phyloP scores from a whole-genome alignment of 1,140 invertebrate species.

The Diabrotica undecimpunctata region DNA sequence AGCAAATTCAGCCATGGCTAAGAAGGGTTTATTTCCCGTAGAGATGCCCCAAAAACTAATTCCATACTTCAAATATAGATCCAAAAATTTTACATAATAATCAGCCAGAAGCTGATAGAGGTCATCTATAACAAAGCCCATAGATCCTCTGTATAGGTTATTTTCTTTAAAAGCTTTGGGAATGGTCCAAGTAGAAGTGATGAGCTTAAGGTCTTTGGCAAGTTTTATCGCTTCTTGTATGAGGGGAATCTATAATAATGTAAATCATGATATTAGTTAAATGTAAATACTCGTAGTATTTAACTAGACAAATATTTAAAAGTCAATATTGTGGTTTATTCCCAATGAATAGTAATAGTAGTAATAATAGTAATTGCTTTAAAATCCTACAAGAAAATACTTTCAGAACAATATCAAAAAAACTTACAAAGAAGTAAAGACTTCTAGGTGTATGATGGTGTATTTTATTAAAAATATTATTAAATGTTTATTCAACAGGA shows the following conservation, averaged over 20 bases:
- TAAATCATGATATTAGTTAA: too few species aligned
- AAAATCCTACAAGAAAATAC: too few species aligned
- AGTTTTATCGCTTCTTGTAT: not conserved
- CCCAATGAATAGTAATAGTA: too few species aligned
- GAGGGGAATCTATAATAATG: not conserved
- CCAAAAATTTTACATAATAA: constrained; percentile 45
- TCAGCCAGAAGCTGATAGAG: constrained; percentile 60
- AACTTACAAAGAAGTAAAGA: too few species aligned
- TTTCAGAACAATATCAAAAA: too few species aligned
- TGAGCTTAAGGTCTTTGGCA: constrained; percentile 43
- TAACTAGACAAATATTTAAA: too few species aligned
- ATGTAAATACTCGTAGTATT: too few species aligned
- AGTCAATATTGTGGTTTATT: too few species aligned
- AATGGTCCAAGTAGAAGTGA: constrained; percentile 75
- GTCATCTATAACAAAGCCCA: constrained; percentile 55
- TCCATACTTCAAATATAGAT: constrained; percentile 39
- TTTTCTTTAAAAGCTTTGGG: constrained; percentile 93
- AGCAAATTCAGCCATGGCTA: constrained; percentile 19
- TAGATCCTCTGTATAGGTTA: constrained; percentile 54
- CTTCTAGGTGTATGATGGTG: too few species aligned
- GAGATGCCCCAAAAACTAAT: constrained; percentile 46
- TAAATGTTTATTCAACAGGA: too few species aligned
- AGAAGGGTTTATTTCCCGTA: constrained; percentile 43
- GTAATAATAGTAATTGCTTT: too few species aligned
- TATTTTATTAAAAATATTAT: too few species aligned